Evolutionary conservation across 2,797 vertebrate species (phyloP).

Genomic region (Channa striata): DNA sequence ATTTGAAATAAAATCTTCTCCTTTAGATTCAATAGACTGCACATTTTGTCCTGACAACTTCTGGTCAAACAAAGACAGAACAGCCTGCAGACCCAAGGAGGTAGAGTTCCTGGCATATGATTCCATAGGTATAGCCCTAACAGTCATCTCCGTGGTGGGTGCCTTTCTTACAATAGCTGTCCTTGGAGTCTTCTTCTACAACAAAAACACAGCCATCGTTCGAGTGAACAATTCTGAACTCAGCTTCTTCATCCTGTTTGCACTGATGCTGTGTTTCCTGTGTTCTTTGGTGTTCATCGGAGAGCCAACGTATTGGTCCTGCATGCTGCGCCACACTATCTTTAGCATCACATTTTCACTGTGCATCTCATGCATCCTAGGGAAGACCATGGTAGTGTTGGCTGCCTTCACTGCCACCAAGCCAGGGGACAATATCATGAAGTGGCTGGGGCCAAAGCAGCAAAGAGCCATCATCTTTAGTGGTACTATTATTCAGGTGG

Average conservation of each 20-base stretch:
- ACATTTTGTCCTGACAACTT: slow-evolving; percentile 76
- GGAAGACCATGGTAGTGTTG: slow-evolving; percentile 84
- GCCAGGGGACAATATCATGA: slow-evolving; percentile 83
- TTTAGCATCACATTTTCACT: slow-evolving; percentile 85
- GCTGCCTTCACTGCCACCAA: slow-evolving; percentile 82
- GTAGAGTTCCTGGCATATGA: slow-evolving; percentile 81
- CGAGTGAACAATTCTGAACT: slow-evolving; percentile 84
- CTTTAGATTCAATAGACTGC: slow-evolving; percentile 81
- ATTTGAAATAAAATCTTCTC: not conserved
- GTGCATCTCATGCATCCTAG: slow-evolving; percentile 83
- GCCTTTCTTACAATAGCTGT: slow-evolving; percentile 74
- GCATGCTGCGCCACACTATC: slow-evolving; percentile 83
- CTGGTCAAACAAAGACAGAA: slow-evolving; percentile 79
- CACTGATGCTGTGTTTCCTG: slow-evolving; percentile 80
- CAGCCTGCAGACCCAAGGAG: slow-evolving; percentile 77
- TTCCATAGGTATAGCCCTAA: slow-evolving; percentile 77
- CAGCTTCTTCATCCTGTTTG: slow-evolving; percentile 82
- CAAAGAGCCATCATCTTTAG: slow-evolving; percentile 80
- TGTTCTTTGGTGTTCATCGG: slow-evolving; percentile 83
- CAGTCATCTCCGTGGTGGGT: slow-evolving; percentile 72
- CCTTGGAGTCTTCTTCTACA: slow-evolving; percentile 73
- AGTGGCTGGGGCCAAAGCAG: slow-evolving; percentile 81
- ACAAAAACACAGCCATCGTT: slow-evolving; percentile 79
- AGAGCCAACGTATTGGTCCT: slow-evolving; percentile 83
- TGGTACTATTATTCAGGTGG: slow-evolving; percentile 78